Conservation (phyloP, 2,797 vertebrate genomes). For the Parotocinclus haroldoi region DNA sequence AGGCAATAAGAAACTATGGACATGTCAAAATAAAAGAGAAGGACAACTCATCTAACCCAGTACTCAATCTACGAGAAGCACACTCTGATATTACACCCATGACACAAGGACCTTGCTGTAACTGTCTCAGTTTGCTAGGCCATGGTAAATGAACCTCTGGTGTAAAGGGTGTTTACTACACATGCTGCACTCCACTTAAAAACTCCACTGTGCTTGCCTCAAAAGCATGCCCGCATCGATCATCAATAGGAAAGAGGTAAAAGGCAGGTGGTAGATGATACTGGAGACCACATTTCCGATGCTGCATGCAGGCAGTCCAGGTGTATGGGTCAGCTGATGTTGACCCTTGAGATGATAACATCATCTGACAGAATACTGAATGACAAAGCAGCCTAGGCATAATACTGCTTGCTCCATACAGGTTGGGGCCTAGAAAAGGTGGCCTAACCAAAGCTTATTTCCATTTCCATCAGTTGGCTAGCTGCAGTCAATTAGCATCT, state of each 20-base stretch:
- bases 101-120: neutral
- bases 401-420: neutral
- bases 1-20: too few relatives aligned
- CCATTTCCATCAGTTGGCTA: neutral
- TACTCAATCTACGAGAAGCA: neutral
- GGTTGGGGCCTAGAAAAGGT: neutral
- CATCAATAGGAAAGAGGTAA: neutral
- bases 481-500: neutral
- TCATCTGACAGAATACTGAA: neutral
- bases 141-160: constrained; percentile 3
- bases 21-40: too few relatives aligned
- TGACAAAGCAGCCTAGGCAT: neutral
- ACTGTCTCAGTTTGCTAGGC: constrained; percentile 4
- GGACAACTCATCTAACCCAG: neutral
- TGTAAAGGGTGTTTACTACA: constrained; percentile 14
- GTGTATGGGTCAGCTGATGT: neutral
- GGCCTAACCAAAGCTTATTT: neutral
- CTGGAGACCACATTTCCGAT: neutral
- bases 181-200: neutral
- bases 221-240: neutral
- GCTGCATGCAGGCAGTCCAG: neutral
- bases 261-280: neutral
- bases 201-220: neutral
- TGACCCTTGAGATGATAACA: neutral
- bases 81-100: neutral